Base-by-base conservation (phyloP, 2,797 vertebrate species). In the Heliangelus exortis region DNA sequence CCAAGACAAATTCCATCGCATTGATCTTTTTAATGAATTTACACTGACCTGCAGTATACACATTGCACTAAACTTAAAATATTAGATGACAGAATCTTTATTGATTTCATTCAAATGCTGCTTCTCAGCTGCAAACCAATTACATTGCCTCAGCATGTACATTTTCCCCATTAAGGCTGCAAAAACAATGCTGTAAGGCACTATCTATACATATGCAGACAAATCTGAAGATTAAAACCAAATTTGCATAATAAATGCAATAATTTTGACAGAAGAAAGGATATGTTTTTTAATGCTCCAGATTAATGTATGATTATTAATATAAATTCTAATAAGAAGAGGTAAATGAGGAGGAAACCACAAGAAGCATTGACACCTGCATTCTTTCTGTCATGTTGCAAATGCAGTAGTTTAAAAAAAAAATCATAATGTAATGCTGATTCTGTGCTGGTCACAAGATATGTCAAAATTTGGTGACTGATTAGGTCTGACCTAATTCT, bases 1-100 rank as follows among this genome's bases (percentile, higher is more conserved):
- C 90, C 84, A 86, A 93, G 90, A 95, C 82, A 95, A 93, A 95
- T 96, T 95, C 92, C 94, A 78, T 89, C 0, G 0, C 92, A 95
- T 92, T 85, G 93, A 96, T 95, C 82, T 83, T 90, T 94, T 78
- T 95, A 96, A 96, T 89, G 94, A 96, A 93, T 95, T 92, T 95
- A 78, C 78, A 25, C 90, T 96, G 95, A 95, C 94, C 92, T 89
- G 87, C 72, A 82, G 75, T 89, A 87, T 65, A 82, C 84, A 53
- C 82, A 54, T 92, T 83, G 87, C 87, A 92, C 92, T 58, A 51
- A 94, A 95, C 72, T 95, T 96, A 95, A 96, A 95, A 93, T 96
- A 96, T 95, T 95, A 95, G 94, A 95, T 93, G 87, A 90, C 94
- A 95, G 82, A 93, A 83, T 93, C 89, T 91, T 94, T 94, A 96